phyloP scores from a whole-genome alignment of 35 echinoderm and acorn worm species.

The Apostichopus californicus region DNA sequence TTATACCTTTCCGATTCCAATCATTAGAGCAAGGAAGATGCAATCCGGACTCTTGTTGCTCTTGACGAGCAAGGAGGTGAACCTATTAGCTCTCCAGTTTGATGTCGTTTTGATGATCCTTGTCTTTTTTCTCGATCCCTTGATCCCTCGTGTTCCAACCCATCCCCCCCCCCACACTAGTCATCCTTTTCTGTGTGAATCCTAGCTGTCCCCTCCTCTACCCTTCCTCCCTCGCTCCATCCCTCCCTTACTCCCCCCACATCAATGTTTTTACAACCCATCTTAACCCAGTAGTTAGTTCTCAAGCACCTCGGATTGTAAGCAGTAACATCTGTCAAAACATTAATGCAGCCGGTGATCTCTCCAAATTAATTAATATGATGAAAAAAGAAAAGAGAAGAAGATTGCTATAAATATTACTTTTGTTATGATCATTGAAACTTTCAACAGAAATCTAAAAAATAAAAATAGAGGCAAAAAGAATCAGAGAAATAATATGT shows the following conservation, averaged over 20 bases:
- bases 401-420: too few relatives aligned
- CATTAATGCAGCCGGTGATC: too few relatives aligned
- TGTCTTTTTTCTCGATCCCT: slow-evolving; percentile 32
- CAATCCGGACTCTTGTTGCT: slow-evolving; percentile 93
- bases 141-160: neutral
- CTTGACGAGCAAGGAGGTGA: slow-evolving; percentile 99
- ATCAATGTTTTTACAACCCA: neutral
- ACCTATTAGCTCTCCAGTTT: slow-evolving; percentile 42
- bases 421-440: too few relatives aligned
- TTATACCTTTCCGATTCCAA: slow-evolving; percentile 32
- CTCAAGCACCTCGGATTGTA: too few relatives aligned
- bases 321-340: too few relatives aligned
- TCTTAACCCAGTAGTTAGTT: too few relatives aligned
- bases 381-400: too few relatives aligned
- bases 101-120: slow-evolving; percentile 37
- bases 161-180: neutral
- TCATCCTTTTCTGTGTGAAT: neutral
- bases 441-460: too few relatives aligned
- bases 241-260: neutral
- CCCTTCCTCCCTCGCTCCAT: neutral
- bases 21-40: slow-evolving; percentile 95
- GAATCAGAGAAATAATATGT: too few relatives aligned
- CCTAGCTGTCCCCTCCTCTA: neutral
- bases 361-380: too few relatives aligned
- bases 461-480: too few relatives aligned